A percentile compares a stretch with the other conserved stretches of the same genome.
Conservation (phyloP, 2,113 vertebrate genomes). For the Paramormyrops kingsleyae region DNA sequence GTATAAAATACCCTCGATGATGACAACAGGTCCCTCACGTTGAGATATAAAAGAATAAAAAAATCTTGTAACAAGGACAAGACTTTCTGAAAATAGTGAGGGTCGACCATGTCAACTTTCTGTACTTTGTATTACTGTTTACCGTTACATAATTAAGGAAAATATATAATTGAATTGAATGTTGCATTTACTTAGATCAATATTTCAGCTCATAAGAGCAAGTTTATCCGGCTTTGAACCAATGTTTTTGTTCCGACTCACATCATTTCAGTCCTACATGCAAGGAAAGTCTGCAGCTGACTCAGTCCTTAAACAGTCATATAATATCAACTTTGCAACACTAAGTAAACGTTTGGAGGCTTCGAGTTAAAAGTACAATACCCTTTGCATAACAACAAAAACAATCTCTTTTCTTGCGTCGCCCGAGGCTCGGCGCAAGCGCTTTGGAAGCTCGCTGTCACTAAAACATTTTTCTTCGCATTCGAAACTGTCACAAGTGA, state of each 20-base stretch:
- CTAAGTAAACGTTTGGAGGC: constrained; percentile 30
- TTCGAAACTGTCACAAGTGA: constrained; percentile 81
- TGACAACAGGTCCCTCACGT: constrained; percentile 59
- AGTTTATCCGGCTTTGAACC: neutral
- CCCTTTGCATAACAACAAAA: constrained; percentile 45
- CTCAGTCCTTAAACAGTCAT: constrained; percentile 19
- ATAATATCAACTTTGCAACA: constrained; percentile 42
- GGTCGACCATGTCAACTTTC: neutral
- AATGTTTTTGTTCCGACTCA: neutral
- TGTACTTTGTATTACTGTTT: neutral
- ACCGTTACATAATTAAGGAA: neutral
- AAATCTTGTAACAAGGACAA: constrained; percentile 15
- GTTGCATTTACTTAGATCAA: neutral
- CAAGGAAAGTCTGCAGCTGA: constrained; percentile 4
- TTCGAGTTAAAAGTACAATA: constrained; percentile 23
- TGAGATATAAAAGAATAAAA: constrained; percentile 25
- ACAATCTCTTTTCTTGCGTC: constrained; percentile 25
- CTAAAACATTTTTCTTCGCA: constrained; percentile 69
- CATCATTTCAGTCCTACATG: too few relatives aligned
- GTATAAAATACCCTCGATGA: constrained; percentile 56
- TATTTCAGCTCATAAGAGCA: neutral
- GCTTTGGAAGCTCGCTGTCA: constrained; percentile 54
- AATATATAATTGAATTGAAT: neutral
- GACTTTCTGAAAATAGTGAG: neutral
- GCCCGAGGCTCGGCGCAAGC: constrained; percentile 65